Evolutionary conservation across 2,888 invertebrate species (phyloP).

Genomic region (Eutolmus rufibarbis): DNA sequence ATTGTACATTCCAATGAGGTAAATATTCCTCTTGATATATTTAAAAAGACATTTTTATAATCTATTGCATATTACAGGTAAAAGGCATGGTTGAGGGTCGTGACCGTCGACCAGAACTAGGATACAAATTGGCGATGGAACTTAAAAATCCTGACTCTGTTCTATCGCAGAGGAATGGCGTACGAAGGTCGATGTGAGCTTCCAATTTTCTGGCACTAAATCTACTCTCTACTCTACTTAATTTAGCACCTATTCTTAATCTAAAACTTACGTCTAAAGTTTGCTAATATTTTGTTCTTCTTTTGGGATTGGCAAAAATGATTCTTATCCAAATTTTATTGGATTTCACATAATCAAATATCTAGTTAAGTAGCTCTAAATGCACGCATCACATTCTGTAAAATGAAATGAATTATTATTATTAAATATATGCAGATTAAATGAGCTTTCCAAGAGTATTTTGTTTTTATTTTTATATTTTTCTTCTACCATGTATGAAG

Average conservation of each 20-base stretch:
- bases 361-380: background rate
- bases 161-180: constrained; percentile 58
- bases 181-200: constrained; percentile 52
- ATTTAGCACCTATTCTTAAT: background rate
- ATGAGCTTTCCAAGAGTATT: background rate
- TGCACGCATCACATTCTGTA: background rate
- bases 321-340: background rate
- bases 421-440: background rate
- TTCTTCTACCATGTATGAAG: background rate
- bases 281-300: background rate
- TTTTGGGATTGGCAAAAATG: background rate
- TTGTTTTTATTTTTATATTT: background rate
- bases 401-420: background rate
- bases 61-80: constrained; percentile 67
- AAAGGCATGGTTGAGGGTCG: constrained; percentile 86
- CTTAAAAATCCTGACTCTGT: constrained; percentile 70
- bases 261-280: background rate
- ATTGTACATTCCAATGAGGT: constrained; percentile 81
- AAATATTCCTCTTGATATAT: constrained; percentile 27
- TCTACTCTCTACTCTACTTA: background rate
- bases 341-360: background rate
- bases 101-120: constrained; percentile 86
- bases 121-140: constrained; percentile 87
- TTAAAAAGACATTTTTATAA: background rate
- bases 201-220: background rate